phyloP scores from a whole-genome alignment of 2,113 vertebrate genomes.

The Verasper variegatus region DNA sequence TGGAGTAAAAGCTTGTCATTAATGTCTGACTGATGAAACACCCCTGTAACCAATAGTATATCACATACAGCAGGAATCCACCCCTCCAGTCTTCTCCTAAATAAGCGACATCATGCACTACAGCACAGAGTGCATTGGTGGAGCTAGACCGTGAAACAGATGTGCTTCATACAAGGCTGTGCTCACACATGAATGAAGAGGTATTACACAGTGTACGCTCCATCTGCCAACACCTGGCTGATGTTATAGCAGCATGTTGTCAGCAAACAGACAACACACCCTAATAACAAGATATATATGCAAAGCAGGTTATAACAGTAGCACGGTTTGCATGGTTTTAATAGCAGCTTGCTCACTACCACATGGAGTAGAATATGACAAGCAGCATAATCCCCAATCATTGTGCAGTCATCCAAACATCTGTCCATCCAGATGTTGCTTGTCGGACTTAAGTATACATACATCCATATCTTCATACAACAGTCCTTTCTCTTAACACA shows the following conservation, averaged over 20 bases:
- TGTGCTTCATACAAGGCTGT: neutral
- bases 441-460: neutral
- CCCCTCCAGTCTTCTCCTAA: neutral
- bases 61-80: neutral
- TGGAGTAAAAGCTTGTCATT: too few species aligned
- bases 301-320: neutral
- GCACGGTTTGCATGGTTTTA: neutral
- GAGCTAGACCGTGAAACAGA: neutral
- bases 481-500: neutral
- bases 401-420: conserved; percentile 15
- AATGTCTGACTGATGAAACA: neutral
- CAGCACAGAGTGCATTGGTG: too few species aligned
- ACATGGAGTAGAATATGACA: neutral
- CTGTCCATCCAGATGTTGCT: conserved; percentile 22
- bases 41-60: too few species aligned
- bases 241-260: neutral
- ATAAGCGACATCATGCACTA: neutral
- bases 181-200: conserved; percentile 1
- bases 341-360: neutral
- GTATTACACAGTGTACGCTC: neutral
- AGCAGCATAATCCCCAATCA: neutral
- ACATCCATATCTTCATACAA: neutral
- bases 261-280: neutral
- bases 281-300: neutral
- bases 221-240: conserved; percentile 6